Conservation (phyloP, 2,888 invertebrate genomes). For the Mythimna impura region DNA sequence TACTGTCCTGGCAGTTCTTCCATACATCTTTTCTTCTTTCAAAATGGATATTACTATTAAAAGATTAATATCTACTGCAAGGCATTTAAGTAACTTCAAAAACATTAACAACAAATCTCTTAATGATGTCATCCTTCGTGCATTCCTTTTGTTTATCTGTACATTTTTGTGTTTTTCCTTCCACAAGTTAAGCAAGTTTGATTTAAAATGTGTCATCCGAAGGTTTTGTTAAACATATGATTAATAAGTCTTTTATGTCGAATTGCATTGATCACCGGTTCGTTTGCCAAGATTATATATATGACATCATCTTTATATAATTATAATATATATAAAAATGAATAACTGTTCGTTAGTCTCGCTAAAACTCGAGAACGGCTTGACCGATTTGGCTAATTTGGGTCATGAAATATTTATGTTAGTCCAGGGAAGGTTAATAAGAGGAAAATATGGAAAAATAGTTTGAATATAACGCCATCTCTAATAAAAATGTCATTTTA, state of each 20-base stretch:
- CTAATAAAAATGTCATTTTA: too few relatives aligned
- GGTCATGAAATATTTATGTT: too few relatives aligned
- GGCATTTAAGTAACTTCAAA: not conserved
- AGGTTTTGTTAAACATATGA: slow-evolving; percentile 39
- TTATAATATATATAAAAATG: too few relatives aligned
- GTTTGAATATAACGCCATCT: too few relatives aligned
- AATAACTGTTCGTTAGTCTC: too few relatives aligned
- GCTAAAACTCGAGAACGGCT: too few relatives aligned
- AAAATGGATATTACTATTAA: not conserved
- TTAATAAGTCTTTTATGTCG: slow-evolving; percentile 13
- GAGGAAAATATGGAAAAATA: too few relatives aligned
- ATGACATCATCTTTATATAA: slow-evolving; percentile 22
- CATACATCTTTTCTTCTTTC: too few relatives aligned
- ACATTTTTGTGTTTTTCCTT: slow-evolving; percentile 43
- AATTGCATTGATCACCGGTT: slow-evolving; percentile 13
- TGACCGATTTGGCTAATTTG: too few relatives aligned
- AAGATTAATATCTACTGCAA: not conserved
- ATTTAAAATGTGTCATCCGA: slow-evolving; percentile 43
- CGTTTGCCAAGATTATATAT: slow-evolving; percentile 1
- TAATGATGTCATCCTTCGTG: slow-evolving; percentile 48
- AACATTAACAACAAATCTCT: slow-evolving; percentile 17
- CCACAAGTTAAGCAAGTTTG: slow-evolving; percentile 25
- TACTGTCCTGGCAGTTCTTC: not conserved
- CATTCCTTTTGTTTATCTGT: slow-evolving; percentile 51
- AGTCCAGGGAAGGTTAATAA: too few relatives aligned